These are phyloP conservation scores for Tetragonula clypearis DNA, from an alignment of 1,140 invertebrate species.

Conservation along the genomic window DNA sequence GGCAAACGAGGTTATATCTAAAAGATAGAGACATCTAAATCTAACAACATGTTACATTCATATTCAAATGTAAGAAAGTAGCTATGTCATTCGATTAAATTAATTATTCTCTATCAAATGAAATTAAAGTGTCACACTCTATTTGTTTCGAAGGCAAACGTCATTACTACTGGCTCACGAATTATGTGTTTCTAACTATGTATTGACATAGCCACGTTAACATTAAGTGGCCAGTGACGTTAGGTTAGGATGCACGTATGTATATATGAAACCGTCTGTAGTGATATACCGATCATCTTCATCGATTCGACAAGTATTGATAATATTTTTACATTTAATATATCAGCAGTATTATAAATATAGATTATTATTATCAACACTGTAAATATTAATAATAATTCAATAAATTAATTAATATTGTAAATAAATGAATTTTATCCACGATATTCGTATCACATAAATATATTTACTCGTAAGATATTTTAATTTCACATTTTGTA, in stretches of 20 bases:
- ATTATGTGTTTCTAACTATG: slow-evolving; percentile 18
- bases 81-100: slow-evolving; percentile 9
- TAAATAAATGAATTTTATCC: too few species aligned
- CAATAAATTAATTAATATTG: too few species aligned
- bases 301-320: too few species aligned
- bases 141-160: slow-evolving; percentile 21
- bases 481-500: not conserved
- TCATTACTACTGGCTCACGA: not conserved
- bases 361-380: too few species aligned
- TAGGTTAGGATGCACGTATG: slow-evolving; percentile 10
- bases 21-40: slow-evolving; percentile 28
- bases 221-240: slow-evolving; percentile 20
- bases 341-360: too few species aligned
- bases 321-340: too few species aligned
- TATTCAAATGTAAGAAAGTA: not conserved
- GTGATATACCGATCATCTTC: too few species aligned
- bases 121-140: not conserved
- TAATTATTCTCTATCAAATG: not conserved
- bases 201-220: slow-evolving; percentile 27
- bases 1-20: slow-evolving; percentile 38
- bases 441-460: too few species aligned
- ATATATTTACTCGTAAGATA: too few species aligned
- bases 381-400: too few species aligned
- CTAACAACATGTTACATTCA: not conserved
- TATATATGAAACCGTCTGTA: slow-evolving; percentile 3